phyloP scores from a whole-genome alignment of 2,888 invertebrate genomes.

The Nineta flava region DNA sequence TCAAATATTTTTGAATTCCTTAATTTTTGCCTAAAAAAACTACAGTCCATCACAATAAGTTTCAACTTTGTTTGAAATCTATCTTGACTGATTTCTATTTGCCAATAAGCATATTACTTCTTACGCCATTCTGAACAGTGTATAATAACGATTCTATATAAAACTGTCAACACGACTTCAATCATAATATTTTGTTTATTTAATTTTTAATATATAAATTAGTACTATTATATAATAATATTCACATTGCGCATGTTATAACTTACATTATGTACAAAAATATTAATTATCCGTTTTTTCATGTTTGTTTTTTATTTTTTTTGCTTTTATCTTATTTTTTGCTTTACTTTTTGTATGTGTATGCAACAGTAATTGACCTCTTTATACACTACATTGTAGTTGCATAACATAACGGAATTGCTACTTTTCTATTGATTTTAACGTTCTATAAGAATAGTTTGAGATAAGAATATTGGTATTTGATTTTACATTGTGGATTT shows the following conservation, averaged over 20 bases:
- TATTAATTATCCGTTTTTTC: conserved; percentile 27
- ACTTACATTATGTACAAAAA: conserved; percentile 39
- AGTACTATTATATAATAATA: conserved; percentile 28
- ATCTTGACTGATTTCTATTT: no score
- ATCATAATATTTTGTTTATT: conserved; percentile 26
- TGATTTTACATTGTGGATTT: no score
- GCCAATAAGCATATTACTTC: no score
- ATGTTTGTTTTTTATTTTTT: no score
- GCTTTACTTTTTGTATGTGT: not conserved
- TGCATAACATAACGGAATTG: not conserved
- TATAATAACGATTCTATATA: conserved; percentile 27
- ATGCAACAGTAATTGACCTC: conserved; percentile 33
- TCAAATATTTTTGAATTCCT: no score
- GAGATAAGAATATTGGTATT: no score
- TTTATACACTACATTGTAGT: conserved; percentile 27
- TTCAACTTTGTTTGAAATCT: no score
- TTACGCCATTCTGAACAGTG: no score
- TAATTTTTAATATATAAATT: conserved; percentile 26
- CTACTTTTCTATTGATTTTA: conserved; percentile 1
- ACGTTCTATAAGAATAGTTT: no score
- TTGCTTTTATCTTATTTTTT: no score
- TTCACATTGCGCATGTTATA: conserved; percentile 26
- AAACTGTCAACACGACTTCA: conserved; percentile 31
- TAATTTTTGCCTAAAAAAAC: no score
- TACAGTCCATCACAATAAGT: no score